Percentiles rank a stretch among this genome's conserved stretches.
These are phyloP conservation scores for Pangasius sanitwongsei DNA, from an alignment of 2,797 vertebrate species.

Conservation along the genomic window DNA sequence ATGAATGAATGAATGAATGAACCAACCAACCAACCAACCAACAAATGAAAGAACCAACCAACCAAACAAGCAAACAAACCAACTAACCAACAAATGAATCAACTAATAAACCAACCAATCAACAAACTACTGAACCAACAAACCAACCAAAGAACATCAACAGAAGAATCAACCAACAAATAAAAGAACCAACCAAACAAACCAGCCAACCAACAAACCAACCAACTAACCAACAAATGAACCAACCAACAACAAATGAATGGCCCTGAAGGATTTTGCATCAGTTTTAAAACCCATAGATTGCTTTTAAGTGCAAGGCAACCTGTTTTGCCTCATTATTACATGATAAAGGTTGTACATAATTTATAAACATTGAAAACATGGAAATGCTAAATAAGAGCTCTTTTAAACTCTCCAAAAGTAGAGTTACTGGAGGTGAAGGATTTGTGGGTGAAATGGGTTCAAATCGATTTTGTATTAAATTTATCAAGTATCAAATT, in stretches of 20 bases:
- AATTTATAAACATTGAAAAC: not conserved
- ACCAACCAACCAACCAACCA: not conserved
- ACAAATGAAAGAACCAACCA: not conserved
- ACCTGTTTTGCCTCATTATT: not conserved
- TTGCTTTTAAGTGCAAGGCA: not conserved
- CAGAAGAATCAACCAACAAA: not conserved
- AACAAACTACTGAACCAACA: not conserved
- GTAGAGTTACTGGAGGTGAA: not conserved
- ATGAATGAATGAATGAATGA: not conserved
- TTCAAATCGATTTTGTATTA: slow-evolving; percentile 25
- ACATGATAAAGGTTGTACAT: not conserved
- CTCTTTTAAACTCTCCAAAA: not conserved
- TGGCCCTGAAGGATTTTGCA: not conserved
- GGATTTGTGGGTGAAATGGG: not conserved
- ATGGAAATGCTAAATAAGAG: not conserved
- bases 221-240: not conserved
- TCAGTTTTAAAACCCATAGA: not conserved
- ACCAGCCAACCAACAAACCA: not conserved
- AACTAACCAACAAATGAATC: not conserved
- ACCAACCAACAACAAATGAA: not conserved
- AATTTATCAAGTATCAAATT: slow-evolving; percentile 21
- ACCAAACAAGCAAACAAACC: not conserved
- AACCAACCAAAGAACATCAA: not conserved
- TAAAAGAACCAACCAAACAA: not conserved
- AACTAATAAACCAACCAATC: not conserved